Evolutionary conservation across 2,113 vertebrate genomes (phyloP).

Genomic region (Phylloscopus trochilus): DNA sequence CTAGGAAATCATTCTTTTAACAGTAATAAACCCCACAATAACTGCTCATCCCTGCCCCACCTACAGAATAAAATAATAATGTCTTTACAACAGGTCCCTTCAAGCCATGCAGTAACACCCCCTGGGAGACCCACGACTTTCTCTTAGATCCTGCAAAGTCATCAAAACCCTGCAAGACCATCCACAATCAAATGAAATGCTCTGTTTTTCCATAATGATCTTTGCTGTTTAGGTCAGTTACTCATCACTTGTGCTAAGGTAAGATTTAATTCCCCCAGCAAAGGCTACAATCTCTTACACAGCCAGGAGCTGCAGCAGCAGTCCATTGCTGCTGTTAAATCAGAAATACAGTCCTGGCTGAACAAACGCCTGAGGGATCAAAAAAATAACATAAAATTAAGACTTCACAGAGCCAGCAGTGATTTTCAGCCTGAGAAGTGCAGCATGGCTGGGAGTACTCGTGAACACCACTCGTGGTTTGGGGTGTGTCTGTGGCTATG

Average conservation of each 20-base stretch:
- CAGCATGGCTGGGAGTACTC: neutral
- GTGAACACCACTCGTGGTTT: accelerated
- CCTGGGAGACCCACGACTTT: neutral
- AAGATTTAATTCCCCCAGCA: neutral
- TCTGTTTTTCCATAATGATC: neutral
- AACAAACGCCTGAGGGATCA: neutral
- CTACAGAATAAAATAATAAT: neutral
- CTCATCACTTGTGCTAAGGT: neutral
- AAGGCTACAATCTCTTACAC: neutral
- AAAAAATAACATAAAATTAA: neutral
- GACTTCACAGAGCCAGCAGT: neutral
- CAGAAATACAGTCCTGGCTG: neutral
- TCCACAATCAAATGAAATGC: neutral
- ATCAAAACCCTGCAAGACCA: neutral
- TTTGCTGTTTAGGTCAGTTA: neutral
- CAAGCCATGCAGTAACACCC: neutral
- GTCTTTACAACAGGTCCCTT: neutral
- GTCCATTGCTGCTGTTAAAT: neutral
- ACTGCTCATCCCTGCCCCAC: neutral
- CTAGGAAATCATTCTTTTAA: neutral
- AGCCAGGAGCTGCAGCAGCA: neutral
- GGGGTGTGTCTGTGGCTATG: neutral
- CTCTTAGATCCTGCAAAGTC: neutral
- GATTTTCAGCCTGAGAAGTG: neutral
- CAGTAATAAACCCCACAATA: neutral